Evolutionary conservation across 2,888 invertebrate species (phyloP), one percentile per base, ranked within the genome.

Genomic region (Lasiommata megera): DNA sequence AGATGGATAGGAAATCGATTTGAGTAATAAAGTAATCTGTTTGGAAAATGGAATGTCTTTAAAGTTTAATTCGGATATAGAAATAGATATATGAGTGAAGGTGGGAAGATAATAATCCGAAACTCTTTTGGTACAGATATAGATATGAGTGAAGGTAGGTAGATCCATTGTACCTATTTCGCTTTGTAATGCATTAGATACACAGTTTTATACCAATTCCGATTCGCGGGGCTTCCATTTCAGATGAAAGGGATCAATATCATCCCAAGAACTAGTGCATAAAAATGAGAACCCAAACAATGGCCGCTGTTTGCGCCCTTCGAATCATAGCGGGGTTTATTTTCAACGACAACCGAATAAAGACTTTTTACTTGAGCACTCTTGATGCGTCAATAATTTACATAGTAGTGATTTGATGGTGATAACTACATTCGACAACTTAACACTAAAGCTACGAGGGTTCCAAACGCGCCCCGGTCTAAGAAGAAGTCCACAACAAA

Each of bases 361-460:
- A 79, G 71, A 60, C 70, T 67, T 66, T 77, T 77, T 81, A 79
- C 78, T 73, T 78, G 80, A 73, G 82, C 82, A 85, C 85, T 86
- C 84, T 72, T 75, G 80, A 84, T 80, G 81, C 80, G n/a, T 84
- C 85, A 84, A 56, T 37, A 16, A 1, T 12, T 47, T 41, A 41
- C 56, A 59, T 43, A 62, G n/a, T n/a, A n/a, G n/a, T n/a, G n/a
- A n/a, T n/a, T n/a, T n/a, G n/a, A n/a, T n/a, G n/a, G n/a, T n/a
- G n/a, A n/a, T n/a, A n/a, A n/a, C n/a, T n/a, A n/a, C n/a, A n/a
- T n/a, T n/a, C n/a, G n/a, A n/a, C n/a, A n/a, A n/a, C n/a, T n/a
- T n/a, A n/a, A n/a, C n/a, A n/a, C n/a, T n/a, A n/a, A n/a, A n/a
- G n/a, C n/a, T n/a, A n/a, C n/a, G n/a, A n/a, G n/a, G n/a, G n/a